Conservation (phyloP, 2,113 vertebrate species). For the Tetrax tetrax region DNA sequence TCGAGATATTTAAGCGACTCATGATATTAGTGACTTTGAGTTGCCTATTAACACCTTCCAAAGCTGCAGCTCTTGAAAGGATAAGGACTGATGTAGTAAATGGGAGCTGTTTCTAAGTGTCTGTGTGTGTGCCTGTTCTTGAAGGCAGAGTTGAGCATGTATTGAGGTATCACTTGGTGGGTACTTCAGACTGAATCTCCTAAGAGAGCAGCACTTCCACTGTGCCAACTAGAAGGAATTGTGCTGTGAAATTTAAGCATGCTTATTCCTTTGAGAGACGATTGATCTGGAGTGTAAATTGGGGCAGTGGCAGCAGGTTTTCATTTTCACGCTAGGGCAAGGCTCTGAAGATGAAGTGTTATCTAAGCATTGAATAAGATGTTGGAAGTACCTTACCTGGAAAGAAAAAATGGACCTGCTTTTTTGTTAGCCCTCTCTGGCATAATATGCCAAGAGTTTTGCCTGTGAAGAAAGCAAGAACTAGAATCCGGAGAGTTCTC, state of each 20-base stretch:
- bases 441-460: not conserved
- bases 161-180: not conserved
- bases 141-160: not conserved
- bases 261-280: not conserved
- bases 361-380: not conserved
- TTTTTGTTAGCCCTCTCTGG: not conserved
- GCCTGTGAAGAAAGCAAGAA: not conserved
- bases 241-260: not conserved
- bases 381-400: not conserved
- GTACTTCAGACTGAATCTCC: not conserved
- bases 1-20: not conserved
- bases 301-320: not conserved
- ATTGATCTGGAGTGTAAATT: not conserved
- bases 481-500: not conserved
- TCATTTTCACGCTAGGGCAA: not conserved
- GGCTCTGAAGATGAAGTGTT: not conserved
- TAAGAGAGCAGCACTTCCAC: not conserved
- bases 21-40: not conserved
- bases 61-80: not conserved
- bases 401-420: not conserved
- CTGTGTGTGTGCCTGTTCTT: not conserved
- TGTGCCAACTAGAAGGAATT: no score
- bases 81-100: not conserved
- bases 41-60: not conserved
- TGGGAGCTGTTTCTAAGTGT: not conserved